phyloP scores from a whole-genome alignment of 2,797 vertebrate genomes.

The Anabas testudineus region DNA sequence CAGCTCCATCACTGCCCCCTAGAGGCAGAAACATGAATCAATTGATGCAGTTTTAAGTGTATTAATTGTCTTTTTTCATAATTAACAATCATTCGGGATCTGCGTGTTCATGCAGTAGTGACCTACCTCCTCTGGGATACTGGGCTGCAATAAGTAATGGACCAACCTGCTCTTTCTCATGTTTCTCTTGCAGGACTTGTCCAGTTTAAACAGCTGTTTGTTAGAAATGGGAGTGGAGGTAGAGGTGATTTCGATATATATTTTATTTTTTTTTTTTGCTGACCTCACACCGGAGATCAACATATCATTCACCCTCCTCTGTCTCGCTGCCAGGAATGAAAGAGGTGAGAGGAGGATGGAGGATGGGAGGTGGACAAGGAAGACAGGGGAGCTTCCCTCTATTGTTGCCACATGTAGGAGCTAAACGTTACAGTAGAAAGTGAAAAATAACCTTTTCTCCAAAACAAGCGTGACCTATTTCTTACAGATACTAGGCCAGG shows the following conservation, averaged over 20 bases:
- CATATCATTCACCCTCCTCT: not conserved
- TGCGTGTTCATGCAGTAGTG: too few relatives aligned
- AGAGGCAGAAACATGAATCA: too few relatives aligned
- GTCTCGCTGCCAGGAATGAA: constrained; percentile 42
- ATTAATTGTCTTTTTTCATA: too few relatives aligned
- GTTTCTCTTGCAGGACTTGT: not conserved
- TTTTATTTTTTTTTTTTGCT: constrained; percentile 13
- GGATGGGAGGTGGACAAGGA: constrained; percentile 26
- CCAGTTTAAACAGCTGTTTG: not conserved
- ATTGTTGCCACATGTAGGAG: constrained; percentile 65
- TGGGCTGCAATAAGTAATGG: not conserved
- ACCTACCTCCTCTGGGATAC: too few relatives aligned
- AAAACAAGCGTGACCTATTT: constrained; percentile 1
- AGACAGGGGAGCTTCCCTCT: constrained; percentile 12
- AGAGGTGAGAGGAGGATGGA: constrained; percentile 6
- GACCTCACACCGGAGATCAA: constrained; percentile 31
- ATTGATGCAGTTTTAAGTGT: too few relatives aligned
- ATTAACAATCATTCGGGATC: too few relatives aligned
- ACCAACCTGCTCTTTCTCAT: not conserved
- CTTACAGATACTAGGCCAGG: constrained; percentile 16
- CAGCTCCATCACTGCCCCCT: too few relatives aligned
- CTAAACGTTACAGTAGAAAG: constrained; percentile 6
- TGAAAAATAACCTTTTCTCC: constrained; percentile 49
- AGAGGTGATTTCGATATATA: not conserved
- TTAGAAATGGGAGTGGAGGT: not conserved